A percentile compares a stretch with the other conserved stretches of the same genome.
Conservation (phyloP, 2,797 vertebrate genomes). For the Acanthurus lineatus region DNA sequence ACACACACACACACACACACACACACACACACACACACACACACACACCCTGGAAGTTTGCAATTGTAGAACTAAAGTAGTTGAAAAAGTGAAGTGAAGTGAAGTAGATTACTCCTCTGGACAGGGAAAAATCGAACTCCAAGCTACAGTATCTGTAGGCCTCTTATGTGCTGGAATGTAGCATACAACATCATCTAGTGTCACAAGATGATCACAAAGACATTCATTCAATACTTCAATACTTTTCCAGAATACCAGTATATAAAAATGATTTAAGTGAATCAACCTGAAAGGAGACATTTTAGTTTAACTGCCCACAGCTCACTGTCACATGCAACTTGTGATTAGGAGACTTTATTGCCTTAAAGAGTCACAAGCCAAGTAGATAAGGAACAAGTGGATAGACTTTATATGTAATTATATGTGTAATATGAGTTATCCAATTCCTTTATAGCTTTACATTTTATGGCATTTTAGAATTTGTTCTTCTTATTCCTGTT, state of each 20-base stretch:
- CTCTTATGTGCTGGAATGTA: conserved; percentile 7
- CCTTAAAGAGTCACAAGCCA: conserved; percentile 9
- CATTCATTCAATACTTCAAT: neutral
- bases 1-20: too few species aligned
- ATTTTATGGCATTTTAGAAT: conserved; percentile 4
- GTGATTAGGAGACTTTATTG: neutral
- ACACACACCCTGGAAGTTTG: conserved; percentile 51
- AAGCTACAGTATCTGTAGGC: conserved; percentile 37
- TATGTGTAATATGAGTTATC: neutral
- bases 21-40: neutral
- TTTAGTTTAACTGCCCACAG: neutral
- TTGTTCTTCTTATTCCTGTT: neutral
- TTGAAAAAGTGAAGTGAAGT: conserved; percentile 49
- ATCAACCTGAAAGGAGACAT: neutral
- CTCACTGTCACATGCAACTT: neutral
- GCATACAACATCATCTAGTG: neutral
- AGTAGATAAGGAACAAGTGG: neutral
- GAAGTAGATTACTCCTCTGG: conserved; percentile 63
- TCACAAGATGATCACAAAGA: conserved; percentile 22
- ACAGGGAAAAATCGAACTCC: conserved; percentile 51
- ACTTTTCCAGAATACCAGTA: neutral
- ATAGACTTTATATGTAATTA: neutral
- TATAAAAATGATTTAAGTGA: neutral
- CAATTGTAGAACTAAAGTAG: conserved; percentile 56
- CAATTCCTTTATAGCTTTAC: neutral